phyloP scores from a whole-genome alignment of 2,888 invertebrate genomes.

The Pseudolycoriella hygida region DNA sequence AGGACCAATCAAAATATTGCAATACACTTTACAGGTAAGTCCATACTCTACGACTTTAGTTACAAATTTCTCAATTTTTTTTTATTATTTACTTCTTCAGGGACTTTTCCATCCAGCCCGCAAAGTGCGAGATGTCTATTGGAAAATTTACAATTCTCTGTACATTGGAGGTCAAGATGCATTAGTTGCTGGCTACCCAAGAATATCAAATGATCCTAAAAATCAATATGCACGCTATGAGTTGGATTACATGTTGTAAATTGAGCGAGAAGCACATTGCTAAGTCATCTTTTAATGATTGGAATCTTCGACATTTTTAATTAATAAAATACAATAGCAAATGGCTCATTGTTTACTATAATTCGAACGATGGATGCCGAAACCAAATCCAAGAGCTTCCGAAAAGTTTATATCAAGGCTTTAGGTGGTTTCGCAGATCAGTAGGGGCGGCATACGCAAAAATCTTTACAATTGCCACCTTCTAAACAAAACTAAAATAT shows the following conservation, averaged over 20 bases:
- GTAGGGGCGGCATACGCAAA: no score
- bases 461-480: no score
- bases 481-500: no score
- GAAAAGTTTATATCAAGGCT: no score
- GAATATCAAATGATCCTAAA: slow-evolving; percentile 87
- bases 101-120: slow-evolving; percentile 97
- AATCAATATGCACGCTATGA: slow-evolving; percentile 88
- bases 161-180: slow-evolving; percentile 99
- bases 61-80: neutral
- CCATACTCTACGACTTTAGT: neutral
- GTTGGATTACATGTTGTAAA: slow-evolving; percentile 78
- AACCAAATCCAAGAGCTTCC: no score
- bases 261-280: no score
- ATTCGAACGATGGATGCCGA: no score
- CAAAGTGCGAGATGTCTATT: slow-evolving; percentile 97
- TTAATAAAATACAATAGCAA: no score
- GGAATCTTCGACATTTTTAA: no score
- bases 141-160: slow-evolving; percentile 98
- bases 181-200: slow-evolving; percentile 91
- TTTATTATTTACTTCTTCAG: slow-evolving; percentile 32
- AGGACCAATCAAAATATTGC: slow-evolving; percentile 90
- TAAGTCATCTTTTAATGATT: no score
- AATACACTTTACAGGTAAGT: slow-evolving; percentile 82
- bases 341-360: no score
- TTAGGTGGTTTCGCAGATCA: no score